A percentile compares a stretch with the other conserved stretches of the same genome.
Evolutionary conservation across 2,113 vertebrate species (phyloP).

Genomic region (Hepsetus odoe): DNA sequence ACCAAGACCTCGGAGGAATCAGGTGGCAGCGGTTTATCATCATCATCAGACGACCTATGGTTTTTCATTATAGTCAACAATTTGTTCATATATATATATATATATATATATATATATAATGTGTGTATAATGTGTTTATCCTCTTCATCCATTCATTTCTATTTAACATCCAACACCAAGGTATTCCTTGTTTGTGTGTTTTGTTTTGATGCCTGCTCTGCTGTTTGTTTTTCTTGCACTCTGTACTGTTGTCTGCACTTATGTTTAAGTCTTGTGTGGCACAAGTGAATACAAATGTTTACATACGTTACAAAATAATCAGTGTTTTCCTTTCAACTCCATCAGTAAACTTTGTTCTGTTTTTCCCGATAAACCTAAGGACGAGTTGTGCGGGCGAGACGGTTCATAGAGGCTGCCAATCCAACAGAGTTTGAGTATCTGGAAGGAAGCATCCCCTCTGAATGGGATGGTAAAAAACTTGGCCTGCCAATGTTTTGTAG

Average conservation of each 20-base stretch:
- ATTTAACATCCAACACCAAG: no score
- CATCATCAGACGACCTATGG: no score
- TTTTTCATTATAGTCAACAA: no score
- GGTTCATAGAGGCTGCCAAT: conserved; percentile 81
- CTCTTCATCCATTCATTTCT: no score
- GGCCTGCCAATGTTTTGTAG: background rate
- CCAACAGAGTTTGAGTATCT: conserved; percentile 78
- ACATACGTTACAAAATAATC: background rate
- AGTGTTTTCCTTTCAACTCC: background rate
- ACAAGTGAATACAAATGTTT: background rate
- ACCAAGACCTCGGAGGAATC: background rate
- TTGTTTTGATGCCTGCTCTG: no score
- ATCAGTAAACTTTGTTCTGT: background rate
- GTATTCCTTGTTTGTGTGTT: no score
- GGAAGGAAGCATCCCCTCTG: conserved; percentile 84
- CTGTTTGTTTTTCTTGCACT: no score
- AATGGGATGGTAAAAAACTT: conserved; percentile 92
- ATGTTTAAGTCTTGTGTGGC: background rate
- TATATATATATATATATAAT: no score
- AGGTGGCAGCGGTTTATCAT: background rate
- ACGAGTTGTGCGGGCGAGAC: conserved; percentile 80
- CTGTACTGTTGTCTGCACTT: no score
- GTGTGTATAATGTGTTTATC: no score
- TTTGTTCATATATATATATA: no score
- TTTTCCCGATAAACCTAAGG: conserved; percentile 73